Evolutionary conservation across 2,888 invertebrate species (phyloP).

Genomic region (Lepeophtheirus nordmannii): DNA sequence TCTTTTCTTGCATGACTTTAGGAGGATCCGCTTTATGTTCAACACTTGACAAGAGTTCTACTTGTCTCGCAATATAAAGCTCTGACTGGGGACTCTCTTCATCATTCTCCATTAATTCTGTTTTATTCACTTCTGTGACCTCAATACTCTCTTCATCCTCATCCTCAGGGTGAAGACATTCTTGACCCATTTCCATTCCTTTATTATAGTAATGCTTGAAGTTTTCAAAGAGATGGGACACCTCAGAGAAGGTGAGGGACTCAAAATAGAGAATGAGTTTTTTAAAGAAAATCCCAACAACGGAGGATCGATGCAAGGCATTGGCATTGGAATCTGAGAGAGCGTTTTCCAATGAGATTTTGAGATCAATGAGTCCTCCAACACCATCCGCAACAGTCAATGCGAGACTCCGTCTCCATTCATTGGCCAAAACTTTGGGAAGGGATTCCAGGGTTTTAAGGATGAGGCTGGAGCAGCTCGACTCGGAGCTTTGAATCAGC

Average conservation of each 20-base stretch:
- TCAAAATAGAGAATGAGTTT: constrained; percentile 65
- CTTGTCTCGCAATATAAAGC: constrained; percentile 23
- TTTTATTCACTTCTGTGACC: no score
- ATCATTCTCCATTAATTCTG: no score
- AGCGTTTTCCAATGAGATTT: neutral
- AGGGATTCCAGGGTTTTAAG: neutral
- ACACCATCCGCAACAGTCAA: neutral
- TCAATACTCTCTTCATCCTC: neutral
- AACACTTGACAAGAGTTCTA: neutral
- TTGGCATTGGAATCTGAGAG: neutral
- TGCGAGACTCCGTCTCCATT: neutral
- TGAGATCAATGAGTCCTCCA: neutral
- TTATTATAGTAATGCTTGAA: constrained; percentile 51
- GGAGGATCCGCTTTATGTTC: neutral
- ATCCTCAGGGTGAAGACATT: neutral
- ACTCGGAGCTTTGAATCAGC: neutral
- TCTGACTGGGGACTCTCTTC: constrained; percentile 10
- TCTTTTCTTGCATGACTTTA: neutral
- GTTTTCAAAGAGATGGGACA: constrained; percentile 54
- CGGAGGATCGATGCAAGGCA: constrained; percentile 34
- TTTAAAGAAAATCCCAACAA: constrained; percentile 60
- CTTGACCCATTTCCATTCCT: constrained; percentile 3
- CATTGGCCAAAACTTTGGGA: neutral
- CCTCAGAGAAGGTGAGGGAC: constrained; percentile 65
- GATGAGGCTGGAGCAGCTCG: neutral